phyloP scores from a whole-genome alignment of 2,888 invertebrate species.

The Parascotia fuliginaria region DNA sequence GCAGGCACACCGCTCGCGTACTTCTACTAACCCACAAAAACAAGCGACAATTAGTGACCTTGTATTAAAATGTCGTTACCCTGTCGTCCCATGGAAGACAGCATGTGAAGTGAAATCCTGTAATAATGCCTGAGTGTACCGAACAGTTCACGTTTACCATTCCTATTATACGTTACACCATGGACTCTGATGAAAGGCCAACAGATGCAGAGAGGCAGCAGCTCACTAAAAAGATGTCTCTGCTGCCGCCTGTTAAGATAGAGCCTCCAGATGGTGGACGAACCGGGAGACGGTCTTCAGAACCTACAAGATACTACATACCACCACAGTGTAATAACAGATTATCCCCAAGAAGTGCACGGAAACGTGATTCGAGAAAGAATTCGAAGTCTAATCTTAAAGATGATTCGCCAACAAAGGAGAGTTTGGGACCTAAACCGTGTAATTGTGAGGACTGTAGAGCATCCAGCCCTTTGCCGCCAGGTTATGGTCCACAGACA shows the following conservation, averaged over 20 bases:
- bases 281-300: constrained; percentile 71
- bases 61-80: constrained; percentile 62
- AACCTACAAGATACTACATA: constrained; percentile 75
- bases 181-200: constrained; percentile 74
- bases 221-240: constrained; percentile 75
- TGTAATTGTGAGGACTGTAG: constrained; percentile 81
- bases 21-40: constrained; percentile 21
- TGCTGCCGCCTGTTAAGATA: constrained; percentile 77
- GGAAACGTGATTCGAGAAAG: constrained; percentile 71
- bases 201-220: constrained; percentile 64
- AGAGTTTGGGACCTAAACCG: constrained; percentile 69
- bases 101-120: constrained; percentile 60
- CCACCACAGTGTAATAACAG: constrained; percentile 80
- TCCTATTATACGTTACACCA: constrained; percentile 79
- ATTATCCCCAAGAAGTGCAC: constrained; percentile 76
- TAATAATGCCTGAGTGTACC: constrained; percentile 80
- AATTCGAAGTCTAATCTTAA: constrained; percentile 67
- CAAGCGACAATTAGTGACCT: constrained; percentile 31
- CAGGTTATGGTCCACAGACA: constrained; percentile 76
- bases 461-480: constrained; percentile 82
- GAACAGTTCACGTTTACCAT: constrained; percentile 77
- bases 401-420: constrained; percentile 61
- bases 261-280: constrained; percentile 76
- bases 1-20: constrained; percentile 36
- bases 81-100: constrained; percentile 36